Conservation (phyloP, 2,113 vertebrate genomes). For the Ptilorrhoa leucosticta region DNA sequence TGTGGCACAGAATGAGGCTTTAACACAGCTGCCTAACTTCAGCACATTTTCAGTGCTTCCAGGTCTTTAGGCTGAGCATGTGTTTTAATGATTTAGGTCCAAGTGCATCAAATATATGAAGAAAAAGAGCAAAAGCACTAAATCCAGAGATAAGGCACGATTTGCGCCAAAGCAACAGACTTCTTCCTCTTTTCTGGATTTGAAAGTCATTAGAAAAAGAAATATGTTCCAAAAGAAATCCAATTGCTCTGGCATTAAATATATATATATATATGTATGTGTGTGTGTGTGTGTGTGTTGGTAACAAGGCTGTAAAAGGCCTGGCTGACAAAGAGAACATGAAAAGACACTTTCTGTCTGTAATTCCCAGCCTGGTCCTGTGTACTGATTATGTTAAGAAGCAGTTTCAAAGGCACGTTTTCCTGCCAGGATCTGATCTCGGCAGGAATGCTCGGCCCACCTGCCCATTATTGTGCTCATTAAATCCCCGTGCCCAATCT, state of each 20-base stretch:
- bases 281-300: not conserved
- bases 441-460: not conserved
- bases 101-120: not conserved
- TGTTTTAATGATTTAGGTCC: not conserved
- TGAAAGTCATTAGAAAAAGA: not conserved
- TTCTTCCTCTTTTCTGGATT: not conserved
- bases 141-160: not conserved
- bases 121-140: not conserved
- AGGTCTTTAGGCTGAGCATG: not conserved
- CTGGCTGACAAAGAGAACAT: not conserved
- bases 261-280: not conserved
- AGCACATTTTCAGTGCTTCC: not conserved
- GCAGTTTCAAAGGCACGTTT: not conserved
- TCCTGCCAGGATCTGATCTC: not conserved
- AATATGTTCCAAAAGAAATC: not conserved
- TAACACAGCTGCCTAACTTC: not conserved
- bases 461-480: slow-evolving; percentile 15
- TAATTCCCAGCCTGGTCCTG: not conserved
- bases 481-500: not conserved
- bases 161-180: not conserved
- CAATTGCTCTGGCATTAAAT: not conserved
- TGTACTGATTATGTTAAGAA: not conserved
- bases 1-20: not conserved
- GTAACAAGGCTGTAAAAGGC: not conserved
- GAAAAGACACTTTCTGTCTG: not conserved